Base-by-base conservation (phyloP, 30 jellyfish, hydroid and myxozoan genomes). In the Euphysa ruthae region DNA sequence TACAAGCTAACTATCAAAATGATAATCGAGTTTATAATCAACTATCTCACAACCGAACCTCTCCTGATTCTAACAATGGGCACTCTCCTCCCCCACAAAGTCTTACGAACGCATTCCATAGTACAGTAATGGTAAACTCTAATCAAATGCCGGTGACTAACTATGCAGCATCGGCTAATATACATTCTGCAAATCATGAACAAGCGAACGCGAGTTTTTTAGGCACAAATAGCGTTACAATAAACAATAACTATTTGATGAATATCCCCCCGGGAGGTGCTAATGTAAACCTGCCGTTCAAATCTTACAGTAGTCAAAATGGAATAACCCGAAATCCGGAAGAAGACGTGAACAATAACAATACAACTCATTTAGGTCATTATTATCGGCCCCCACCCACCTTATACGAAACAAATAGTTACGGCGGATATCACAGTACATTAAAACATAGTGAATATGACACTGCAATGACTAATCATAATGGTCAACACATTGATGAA, bases 401-500 rank as follows among this genome's bases (percentile, higher is more conserved):
- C 4, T 24, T 68, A 25, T 68, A 68, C 21, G 80, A 68, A 19
- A 58, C 74, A 3, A 73, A 46, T 0, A 61, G 64, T 6, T 61
- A 21, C 61, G 84, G 90, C 26, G 85, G 84, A 49, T 85, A 72
- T 18, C 35, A 78, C 4, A 20, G 25, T 32, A 35, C 38, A 52
- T 61, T 75, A 28, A 85, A 71, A 18, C 78, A 43, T 4, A 70
- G 63, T 20, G 94, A 84, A 23, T 85, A 83, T 69, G 86, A 71
- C 22, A 20, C 94, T 12, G 82, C 82, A 16, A 84, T 79, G 16
- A 82, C 81, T 35, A 76, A 65, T 25, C 93, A 85, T 3, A 85
- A 79, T 43, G 96, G 94, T 12, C 93, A 84, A 51, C 93, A 84
- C 69, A 75, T 73, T 18, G 96, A 86, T 49, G 98, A 90, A 42